Evolutionary conservation across 2,113 vertebrate genomes (phyloP), one percentile per base, ranked within the genome.

Genomic region (Engraulis encrasicolus): DNA sequence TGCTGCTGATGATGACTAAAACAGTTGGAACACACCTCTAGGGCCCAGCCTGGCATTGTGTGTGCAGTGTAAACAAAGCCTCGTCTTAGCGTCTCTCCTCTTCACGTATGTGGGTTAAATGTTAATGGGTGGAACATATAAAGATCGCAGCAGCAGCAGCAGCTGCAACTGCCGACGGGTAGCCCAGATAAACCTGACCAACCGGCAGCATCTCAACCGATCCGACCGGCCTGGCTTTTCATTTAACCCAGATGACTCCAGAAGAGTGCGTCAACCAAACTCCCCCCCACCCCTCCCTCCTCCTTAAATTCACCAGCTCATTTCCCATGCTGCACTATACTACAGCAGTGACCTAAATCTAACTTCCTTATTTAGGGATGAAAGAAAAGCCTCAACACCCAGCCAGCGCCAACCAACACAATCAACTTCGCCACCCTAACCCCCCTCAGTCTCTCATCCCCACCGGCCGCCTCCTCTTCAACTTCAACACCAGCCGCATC

Each of bases 351-450:
- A 27, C 15, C 78, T 27, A 36, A 37, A 52, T 58, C 38, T 71
- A 38, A 86, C 77, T 79, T 85, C 81, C 52, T 38, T 71, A 23
- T 49, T 6, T n/a, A 27, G 50, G 37, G 66, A 31, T 74, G 66
- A 74, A 74, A 74, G 66, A 74, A 79, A n/a, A n/a, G n/a, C n/a
- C n/a, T n/a, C n/a, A n/a, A n/a, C n/a, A n/a, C n/a, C n/a, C n/a
- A n/a, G n/a, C 85, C 61, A 77, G 49, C 81, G 81, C 34, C 80
- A 18, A n/a, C 80, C 83, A 81, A 71, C n/a, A 61, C 52, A 4
- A 54, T 19, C 52, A 45, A 45, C 19, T 18, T 18, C 19, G 5
- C n/a, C n/a, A n/a, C n/a, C n/a, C n/a, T n/a, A n/a, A n/a, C n/a
- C n/a, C n/a, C n/a, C n/a, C n/a, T n/a, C n/a, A n/a, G n/a, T n/a